Evolutionary conservation across 2,113 vertebrate species (phyloP), one percentile per base, ranked within the genome.

Genomic region (Taxidea taxus): DNA sequence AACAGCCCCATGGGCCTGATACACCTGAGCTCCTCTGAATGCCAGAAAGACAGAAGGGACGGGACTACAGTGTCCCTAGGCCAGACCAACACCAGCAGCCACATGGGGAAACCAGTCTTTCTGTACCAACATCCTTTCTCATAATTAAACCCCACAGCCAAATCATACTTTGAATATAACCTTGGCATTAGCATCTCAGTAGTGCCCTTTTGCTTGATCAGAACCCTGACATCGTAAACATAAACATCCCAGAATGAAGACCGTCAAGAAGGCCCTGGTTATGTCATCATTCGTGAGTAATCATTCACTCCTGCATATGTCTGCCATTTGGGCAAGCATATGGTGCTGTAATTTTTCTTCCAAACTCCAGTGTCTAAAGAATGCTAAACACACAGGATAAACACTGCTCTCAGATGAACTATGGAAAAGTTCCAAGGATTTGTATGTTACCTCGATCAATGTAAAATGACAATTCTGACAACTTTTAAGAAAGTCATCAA

Each of bases 271-370:
- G 20, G 54, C 20, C 29, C 54, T 39, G 27, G 7, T 60, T 37
- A 92, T n/a, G 9, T 51, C 34, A 44, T 77, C 72, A 60, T 7
- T 49, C 77, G 44, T 4, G 66, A 70, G 44, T 21, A 13, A 91
- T 60, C 54, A 37, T 58, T 89, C 85, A 44, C 20, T 60, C 18
- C 12, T 39, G 66, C 95, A 70, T 74, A 58, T 56, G 85, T 77
- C 27, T 92, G 51, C 64, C 82, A 77, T 77, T 47, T 96, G 96
- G 95, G 89, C 37, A 96, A 95, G 87, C 72, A 97, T 88, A 94
- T 91, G 96, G n/a, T 83, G 20, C 49, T 70, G 13, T 44, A 58
- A 77, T 77, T 96, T 92, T 90, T 56, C 62, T 75, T 81, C 60
- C 90, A 72, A 93, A 94, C 68, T 90, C 37, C 18, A 81, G 34